A percentile compares a stretch with the other conserved stretches of the same genome.
Conservation (phyloP, 1,140 invertebrate species). For the Drosophila pseudoananassae region DNA sequence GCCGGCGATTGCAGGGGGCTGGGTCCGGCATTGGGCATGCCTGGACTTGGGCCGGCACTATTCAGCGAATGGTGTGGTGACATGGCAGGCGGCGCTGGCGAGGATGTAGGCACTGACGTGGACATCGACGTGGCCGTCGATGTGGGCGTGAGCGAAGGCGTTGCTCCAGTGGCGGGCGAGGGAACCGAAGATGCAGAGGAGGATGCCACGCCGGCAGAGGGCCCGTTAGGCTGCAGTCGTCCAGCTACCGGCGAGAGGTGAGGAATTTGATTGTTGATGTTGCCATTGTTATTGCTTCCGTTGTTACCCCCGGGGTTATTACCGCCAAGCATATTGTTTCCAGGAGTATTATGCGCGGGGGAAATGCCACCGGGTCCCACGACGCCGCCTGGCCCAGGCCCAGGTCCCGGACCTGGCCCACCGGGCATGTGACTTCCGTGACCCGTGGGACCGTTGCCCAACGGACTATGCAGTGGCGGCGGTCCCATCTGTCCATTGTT, state of each 20-base stretch:
- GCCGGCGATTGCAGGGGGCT: constrained; percentile 80
- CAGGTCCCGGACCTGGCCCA: constrained; percentile 72
- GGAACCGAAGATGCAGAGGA: constrained; percentile 51
- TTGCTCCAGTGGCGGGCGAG: constrained; percentile 43
- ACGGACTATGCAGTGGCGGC: constrained; percentile 78
- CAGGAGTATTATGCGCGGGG: constrained; percentile 50
- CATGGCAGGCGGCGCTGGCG: constrained; percentile 81
- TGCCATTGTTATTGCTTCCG: constrained; percentile 63
- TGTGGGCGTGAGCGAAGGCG: constrained; percentile 48
- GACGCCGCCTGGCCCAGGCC: constrained; percentile 59
- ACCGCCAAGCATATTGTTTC: constrained; percentile 52
- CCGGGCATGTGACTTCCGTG: constrained; percentile 74
- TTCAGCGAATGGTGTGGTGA: constrained; percentile 77
- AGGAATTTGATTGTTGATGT: constrained; percentile 81
- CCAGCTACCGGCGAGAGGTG: constrained; percentile 68
- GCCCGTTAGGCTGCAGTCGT: constrained; percentile 76
- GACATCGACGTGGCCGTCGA: constrained; percentile 57
- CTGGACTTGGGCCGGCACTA: constrained; percentile 73
- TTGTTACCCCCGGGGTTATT: constrained; percentile 66
- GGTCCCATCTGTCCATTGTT: constrained; percentile 84
- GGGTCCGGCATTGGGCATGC: constrained; percentile 70
- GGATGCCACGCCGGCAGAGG: constrained; percentile 39
- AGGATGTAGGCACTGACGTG: constrained; percentile 83
- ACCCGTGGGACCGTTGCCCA: constrained; percentile 77
- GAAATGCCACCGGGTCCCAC: constrained; percentile 71